Percentiles rank a stretch among this genome's conserved stretches.
Evolutionary conservation across 2,113 vertebrate genomes (phyloP).

Genomic region (Ondatra zibethicus): DNA sequence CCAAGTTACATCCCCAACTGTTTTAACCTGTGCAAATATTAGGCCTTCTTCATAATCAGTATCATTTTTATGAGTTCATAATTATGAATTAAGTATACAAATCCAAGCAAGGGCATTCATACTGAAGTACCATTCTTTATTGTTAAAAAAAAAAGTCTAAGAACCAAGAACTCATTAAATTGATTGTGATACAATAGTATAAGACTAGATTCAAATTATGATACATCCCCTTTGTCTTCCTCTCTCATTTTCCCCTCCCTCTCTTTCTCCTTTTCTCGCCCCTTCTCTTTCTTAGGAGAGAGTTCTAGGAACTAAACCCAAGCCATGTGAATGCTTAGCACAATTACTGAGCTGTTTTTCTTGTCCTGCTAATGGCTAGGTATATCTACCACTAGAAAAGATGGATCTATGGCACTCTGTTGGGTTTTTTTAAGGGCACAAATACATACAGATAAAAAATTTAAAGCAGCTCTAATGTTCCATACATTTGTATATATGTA

Average conservation of each 20-base stretch:
- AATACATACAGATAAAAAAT: neutral
- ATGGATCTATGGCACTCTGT: neutral
- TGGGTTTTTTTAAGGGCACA: neutral
- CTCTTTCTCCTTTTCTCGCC: neutral
- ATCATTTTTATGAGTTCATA: slow-evolving; percentile 26
- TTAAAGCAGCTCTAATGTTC: neutral
- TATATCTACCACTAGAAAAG: neutral
- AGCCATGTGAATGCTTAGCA: neutral
- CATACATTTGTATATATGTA: neutral
- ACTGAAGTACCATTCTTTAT: neutral
- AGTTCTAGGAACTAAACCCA: neutral
- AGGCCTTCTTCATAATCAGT: neutral
- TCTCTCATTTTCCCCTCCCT: neutral
- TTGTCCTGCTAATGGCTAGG: neutral
- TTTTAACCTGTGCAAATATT: slow-evolving; percentile 43
- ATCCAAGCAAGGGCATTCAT: neutral
- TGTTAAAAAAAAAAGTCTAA: neutral
- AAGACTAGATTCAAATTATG: slow-evolving; percentile 38
- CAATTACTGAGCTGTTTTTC: neutral
- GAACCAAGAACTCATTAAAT: neutral
- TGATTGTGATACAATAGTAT: slow-evolving; percentile 9
- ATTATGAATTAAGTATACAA: slow-evolving; percentile 40
- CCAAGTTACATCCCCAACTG: neutral
- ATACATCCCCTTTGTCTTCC: neutral
- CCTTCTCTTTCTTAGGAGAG: neutral